Conservation (phyloP, 2,113 vertebrate genomes). For the Galbula dea region DNA sequence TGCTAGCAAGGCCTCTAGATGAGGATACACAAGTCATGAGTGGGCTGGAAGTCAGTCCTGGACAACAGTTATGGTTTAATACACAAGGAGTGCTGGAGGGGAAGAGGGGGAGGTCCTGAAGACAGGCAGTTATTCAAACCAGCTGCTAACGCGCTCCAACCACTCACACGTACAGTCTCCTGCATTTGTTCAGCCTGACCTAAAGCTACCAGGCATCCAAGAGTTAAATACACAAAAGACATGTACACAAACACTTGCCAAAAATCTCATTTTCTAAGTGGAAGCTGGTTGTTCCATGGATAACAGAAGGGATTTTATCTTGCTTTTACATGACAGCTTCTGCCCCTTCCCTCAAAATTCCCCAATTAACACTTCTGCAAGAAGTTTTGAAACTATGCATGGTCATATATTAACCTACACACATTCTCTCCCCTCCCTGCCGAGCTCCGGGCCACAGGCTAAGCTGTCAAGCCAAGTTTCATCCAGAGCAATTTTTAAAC, state of each 20-base stretch:
- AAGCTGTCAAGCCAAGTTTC: constrained; percentile 56
- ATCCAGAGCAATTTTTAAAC: constrained; percentile 46
- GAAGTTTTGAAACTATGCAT: not conserved
- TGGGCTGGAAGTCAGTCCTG: constrained; percentile 14
- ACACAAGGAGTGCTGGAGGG: not conserved
- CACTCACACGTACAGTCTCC: not conserved
- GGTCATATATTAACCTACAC: constrained; percentile 4
- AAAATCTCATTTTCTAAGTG: constrained; percentile 6
- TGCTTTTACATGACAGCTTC: not conserved
- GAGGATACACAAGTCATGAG: constrained; percentile 7
- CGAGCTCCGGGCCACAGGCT: not conserved
- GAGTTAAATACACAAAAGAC: not conserved
- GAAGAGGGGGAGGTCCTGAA: not conserved
- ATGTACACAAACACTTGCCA: not conserved
- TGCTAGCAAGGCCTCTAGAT: not conserved
- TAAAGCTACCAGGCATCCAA: not conserved
- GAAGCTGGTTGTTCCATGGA: not conserved
- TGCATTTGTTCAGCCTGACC: not conserved
- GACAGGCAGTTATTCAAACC: constrained; percentile 48
- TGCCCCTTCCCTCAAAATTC: not conserved
- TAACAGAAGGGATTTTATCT: not conserved
- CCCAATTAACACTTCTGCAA: not conserved
- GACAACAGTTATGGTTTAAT: constrained; percentile 12
- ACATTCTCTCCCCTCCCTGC: not conserved
- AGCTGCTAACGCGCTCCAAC: constrained; percentile 19